A percentile compares a stretch with the other conserved stretches of the same genome.
Conservation (phyloP, 2,888 invertebrate species). For the Drosophila emarginata region DNA sequence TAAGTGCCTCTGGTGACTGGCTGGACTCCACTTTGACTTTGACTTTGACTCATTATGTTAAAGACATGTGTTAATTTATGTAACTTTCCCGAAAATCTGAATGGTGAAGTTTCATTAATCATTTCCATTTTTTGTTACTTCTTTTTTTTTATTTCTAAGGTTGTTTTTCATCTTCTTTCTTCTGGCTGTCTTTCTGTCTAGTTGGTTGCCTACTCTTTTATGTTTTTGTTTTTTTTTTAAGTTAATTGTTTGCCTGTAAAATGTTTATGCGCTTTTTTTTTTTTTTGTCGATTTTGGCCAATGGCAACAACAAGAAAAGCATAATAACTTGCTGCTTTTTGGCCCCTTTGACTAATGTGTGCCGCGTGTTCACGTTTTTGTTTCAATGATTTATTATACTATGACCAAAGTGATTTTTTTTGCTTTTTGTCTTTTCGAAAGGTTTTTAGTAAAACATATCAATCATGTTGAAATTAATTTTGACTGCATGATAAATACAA, state of each 20-base stretch:
- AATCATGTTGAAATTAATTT: conserved; percentile 72
- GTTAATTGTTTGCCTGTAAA: conserved; percentile 77
- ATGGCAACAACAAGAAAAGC: conserved; percentile 41
- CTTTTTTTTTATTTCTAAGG: neutral
- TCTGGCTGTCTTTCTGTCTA: conserved; percentile 32
- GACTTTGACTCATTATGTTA: conserved; percentile 62
- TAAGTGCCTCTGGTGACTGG: conserved; percentile 32
- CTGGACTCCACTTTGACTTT: conserved; percentile 17
- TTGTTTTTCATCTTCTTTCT: conserved; percentile 8
- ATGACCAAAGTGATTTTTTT: conserved; percentile 43
- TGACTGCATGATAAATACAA: conserved; percentile 56
- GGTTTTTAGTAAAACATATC: conserved; percentile 60
- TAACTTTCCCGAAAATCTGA: conserved; percentile 70
- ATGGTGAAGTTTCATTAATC: conserved; percentile 69
- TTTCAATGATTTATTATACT: conserved; percentile 65
- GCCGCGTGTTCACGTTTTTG: conserved; percentile 68
- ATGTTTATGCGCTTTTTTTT: conserved; percentile 62
- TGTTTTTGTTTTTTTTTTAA: conserved; percentile 78
- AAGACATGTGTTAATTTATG: conserved; percentile 78
- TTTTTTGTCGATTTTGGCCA: conserved; percentile 47
- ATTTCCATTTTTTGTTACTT: conserved; percentile 48
- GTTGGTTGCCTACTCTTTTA: conserved; percentile 67
- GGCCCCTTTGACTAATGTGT: conserved; percentile 73
- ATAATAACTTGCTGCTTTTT: conserved; percentile 53
- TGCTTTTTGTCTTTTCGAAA: conserved; percentile 54